Base-by-base conservation (phyloP, 2,113 vertebrate genomes). In the Prolemur simus region DNA sequence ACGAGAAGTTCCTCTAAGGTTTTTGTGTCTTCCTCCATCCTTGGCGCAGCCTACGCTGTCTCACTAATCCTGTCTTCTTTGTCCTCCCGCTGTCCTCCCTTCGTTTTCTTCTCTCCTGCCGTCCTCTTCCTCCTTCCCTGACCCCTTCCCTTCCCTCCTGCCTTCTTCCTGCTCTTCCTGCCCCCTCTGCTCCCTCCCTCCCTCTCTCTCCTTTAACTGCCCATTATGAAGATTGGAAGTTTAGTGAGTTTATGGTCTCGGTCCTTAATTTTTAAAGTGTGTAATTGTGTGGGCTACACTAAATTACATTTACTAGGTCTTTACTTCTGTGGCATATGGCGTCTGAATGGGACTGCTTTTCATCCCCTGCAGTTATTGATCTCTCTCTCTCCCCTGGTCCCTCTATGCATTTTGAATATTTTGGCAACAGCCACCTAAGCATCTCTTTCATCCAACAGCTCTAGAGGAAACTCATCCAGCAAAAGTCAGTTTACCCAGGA, bases 251-350 rank as follows among this genome's bases (percentile, higher is more conserved):
- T 96, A 92, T 80, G 42, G 92, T 93, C 83, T 98, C 60, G 49
- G 95, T 92, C 92, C 83, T 98, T 98, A 97, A 95, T 96, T 98
- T 97, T 96, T 97, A 96, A 94, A 92, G 92, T 93, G 56, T 74
- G 78, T 96, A 93, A 96, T 96, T 95, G 96, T 6, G 0, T 89
- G 74, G 74, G 96, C 80, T 89, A 25, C 58, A 93, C 96, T 96
- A 97, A 92, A 96, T 97, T 91, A 84, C 74, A 95, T 96, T 95
- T 89, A 96, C 89, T 93, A 23, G 74, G 83, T 87, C 89, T 97
- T 95, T 82, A 42, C 92, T 95, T 89, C 87, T 66, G 42, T 69
- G 87, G 91, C 94, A 96, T 95, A 97, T 97, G 95, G 95, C 76
- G 9, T 80, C 73, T 2, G 87, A 54, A 87, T 15, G 80, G 66